Conservation (phyloP, 2,113 vertebrate species). For the Podarcis cretensis region DNA sequence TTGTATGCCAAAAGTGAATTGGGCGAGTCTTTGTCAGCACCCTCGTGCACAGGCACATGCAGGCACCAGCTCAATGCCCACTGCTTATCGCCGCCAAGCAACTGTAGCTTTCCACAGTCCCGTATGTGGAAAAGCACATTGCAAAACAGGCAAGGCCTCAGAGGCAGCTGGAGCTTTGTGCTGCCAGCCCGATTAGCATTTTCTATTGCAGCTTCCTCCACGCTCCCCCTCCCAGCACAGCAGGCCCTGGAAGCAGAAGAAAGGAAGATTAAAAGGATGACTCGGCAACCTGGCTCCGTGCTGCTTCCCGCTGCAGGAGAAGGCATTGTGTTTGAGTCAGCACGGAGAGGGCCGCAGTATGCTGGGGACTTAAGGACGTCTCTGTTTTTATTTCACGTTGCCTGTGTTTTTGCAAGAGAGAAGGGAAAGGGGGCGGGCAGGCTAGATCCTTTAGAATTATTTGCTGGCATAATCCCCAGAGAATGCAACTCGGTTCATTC, state of each 20-base stretch:
- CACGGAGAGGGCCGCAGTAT: background rate
- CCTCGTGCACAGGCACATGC: background rate
- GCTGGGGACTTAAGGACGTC: background rate
- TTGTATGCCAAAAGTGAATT: background rate
- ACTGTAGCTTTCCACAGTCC: background rate
- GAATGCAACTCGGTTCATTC: background rate
- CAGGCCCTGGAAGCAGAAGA: slow-evolving; percentile 33
- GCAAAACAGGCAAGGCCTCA: background rate
- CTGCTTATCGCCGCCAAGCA: background rate
- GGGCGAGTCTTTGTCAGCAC: background rate
- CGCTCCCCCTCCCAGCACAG: background rate
- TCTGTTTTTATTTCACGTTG: background rate
- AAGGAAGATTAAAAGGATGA: slow-evolving; percentile 40
- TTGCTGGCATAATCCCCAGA: background rate
- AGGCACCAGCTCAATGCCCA: background rate
- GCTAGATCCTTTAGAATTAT: background rate
- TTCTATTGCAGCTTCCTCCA: slow-evolving; percentile 21
- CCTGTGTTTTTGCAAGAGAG: slow-evolving; percentile 3
- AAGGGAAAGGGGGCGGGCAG: background rate
- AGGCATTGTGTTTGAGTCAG: slow-evolving; percentile 31
- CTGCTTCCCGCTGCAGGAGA: slow-evolving; percentile 38
- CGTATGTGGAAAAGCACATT: background rate
- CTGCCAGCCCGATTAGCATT: slow-evolving; percentile 36
- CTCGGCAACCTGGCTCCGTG: slow-evolving; percentile 51
- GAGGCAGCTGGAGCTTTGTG: background rate